These are phyloP conservation scores for Colossoma macropomum DNA, from an alignment of 2,113 vertebrate genomes.

Conservation along the genomic window DNA sequence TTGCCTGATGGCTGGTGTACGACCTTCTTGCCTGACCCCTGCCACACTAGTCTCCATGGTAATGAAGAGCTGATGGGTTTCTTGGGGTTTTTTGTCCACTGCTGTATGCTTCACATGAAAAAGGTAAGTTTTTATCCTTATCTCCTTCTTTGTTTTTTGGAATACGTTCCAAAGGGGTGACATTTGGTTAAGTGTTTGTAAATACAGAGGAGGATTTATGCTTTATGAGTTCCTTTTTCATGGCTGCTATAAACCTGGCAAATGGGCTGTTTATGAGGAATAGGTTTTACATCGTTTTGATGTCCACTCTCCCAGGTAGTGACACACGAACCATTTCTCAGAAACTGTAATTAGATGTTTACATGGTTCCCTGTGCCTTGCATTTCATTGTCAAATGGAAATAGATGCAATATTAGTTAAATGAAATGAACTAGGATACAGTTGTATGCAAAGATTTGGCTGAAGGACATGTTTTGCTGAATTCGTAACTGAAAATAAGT, in stretches of 20 bases:
- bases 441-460: too few relatives aligned
- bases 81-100: background rate
- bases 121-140: background rate
- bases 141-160: background rate
- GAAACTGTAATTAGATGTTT: background rate
- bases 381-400: background rate
- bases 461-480: too few relatives aligned
- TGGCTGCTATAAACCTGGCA: conserved; percentile 10
- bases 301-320: background rate
- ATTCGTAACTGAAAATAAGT: too few relatives aligned
- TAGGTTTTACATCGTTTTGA: background rate
- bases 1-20: background rate
- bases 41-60: background rate
- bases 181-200: conserved; percentile 4
- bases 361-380: background rate
- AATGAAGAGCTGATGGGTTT: background rate
- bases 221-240: background rate
- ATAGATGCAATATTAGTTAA: background rate
- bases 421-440: background rate
- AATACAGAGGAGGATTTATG: conserved; percentile 17
- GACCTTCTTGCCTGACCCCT: background rate
- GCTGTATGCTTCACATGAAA: background rate
- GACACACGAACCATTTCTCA: background rate
- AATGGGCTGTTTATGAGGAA: conserved; percentile 2
- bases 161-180: background rate